Evolutionary conservation across 2,113 vertebrate genomes (phyloP), one percentile per base, ranked within the genome.

Genomic region (Pardalotus punctatus): DNA sequence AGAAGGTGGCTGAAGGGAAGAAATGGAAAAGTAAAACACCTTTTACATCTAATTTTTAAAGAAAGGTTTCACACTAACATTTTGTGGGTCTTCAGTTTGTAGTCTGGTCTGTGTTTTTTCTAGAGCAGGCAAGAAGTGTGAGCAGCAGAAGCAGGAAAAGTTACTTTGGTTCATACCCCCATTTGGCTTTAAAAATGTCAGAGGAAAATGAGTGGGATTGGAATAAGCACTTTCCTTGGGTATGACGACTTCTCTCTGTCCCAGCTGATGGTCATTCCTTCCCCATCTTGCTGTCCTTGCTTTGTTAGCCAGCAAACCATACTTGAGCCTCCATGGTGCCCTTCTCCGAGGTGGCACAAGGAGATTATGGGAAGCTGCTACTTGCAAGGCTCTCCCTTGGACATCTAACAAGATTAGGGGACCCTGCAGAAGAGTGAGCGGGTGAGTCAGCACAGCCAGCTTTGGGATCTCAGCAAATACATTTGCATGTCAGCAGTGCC

Each of bases 111-210:
- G 15, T 40, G n/a, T 24, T 79, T 88, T 69, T 79, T 43, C 40
- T 31, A 40, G 66, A 60, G 19, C 10, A 29, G 54, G 54, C 43
- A 86, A 76, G 50, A 67, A 56, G 10, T 50, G 47, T 36, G 40
- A 61, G 58, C 43, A 72, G 74, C 45, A 45, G 65, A 76, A 62
- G 74, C 40, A 78, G 69, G 56, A 70, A 51, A 76, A 84, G 29
- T 29, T 82, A 29, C 60, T 90, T 81, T 61, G 12, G 71, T 84
- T 92, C 78, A 73, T 57, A 67, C 28, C 43, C 23, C 29, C 14
- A 57, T 85, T 81, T 96, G 62, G 50, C 71, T 73, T 95, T 88
- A 81, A 94, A 91, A 94, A 66, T 64, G 19, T 27, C 31, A 29
- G 56, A 60, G 43, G 17, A 81, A 92, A 89, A 14, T 8, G 25